These are phyloP conservation scores for Tursiops truncatus DNA, from an alignment of 2,113 vertebrate species.

Conservation along the genomic window DNA sequence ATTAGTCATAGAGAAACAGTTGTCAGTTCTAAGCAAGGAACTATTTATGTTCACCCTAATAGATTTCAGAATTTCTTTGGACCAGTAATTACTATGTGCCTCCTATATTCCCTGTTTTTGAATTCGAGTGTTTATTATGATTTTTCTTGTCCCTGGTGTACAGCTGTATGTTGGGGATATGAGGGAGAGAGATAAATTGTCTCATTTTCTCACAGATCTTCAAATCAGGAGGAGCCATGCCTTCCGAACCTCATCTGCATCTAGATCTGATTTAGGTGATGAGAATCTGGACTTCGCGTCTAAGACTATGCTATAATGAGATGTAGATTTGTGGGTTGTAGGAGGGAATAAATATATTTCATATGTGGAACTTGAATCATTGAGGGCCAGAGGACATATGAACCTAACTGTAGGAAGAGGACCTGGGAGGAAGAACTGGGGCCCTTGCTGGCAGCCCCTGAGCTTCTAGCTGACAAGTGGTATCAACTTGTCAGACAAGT, in stretches of 20 bases:
- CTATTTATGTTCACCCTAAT: neutral
- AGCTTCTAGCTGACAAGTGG: neutral
- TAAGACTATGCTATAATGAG: neutral
- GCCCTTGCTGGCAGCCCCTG: neutral
- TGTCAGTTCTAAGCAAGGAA: neutral
- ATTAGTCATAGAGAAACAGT: neutral
- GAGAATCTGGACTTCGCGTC: neutral
- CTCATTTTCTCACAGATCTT: neutral
- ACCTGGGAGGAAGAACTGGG: too few species aligned
- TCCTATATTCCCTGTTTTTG: neutral
- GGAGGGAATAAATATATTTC: neutral
- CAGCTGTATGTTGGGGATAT: neutral
- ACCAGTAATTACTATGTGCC: neutral
- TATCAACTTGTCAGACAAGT: neutral
- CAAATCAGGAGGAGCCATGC: neutral
- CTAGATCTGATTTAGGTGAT: neutral
- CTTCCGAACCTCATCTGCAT: neutral
- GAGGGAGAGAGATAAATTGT: neutral
- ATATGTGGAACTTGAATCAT: neutral
- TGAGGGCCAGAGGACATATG: neutral
- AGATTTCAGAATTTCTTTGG: slow-evolving; percentile 8
- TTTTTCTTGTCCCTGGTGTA: neutral
- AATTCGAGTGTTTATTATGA: neutral
- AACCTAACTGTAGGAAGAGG: neutral
- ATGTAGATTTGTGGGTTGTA: neutral